Percentiles rank a stretch among this genome's conserved stretches.
phyloP scores from a whole-genome alignment of 1,140 invertebrate genomes.

The Camponotus floridanus region DNA sequence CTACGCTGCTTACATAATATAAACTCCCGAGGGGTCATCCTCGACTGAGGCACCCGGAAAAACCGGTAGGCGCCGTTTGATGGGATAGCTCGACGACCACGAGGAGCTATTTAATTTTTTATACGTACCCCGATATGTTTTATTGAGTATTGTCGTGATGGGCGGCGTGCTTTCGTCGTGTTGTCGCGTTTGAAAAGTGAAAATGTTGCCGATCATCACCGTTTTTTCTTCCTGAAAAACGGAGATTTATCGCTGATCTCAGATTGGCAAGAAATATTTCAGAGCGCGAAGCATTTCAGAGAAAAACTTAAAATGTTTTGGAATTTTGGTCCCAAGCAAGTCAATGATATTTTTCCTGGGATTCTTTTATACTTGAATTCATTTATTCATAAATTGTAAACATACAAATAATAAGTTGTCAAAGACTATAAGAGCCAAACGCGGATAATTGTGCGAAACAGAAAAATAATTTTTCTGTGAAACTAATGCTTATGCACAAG shows the following conservation, averaged over 20 bases:
- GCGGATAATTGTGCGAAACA: too few relatives aligned
- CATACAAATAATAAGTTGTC: too few relatives aligned
- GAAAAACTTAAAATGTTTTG: background rate
- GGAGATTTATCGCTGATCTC: background rate
- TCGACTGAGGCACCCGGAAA: constrained; percentile 64
- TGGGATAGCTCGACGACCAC: background rate
- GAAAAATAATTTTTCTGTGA: too few relatives aligned
- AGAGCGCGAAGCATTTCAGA: background rate
- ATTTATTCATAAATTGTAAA: too few relatives aligned
- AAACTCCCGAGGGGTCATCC: constrained; percentile 77
- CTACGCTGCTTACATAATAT: constrained; percentile 81
- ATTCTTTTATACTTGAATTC: background rate
- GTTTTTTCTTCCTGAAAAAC: background rate
- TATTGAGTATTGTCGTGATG: background rate
- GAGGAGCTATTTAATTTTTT: constrained; percentile 21
- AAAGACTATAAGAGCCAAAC: too few relatives aligned
- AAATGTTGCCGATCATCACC: background rate
- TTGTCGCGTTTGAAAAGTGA: background rate
- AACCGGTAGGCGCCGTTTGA: background rate
- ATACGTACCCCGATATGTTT: constrained; percentile 3
- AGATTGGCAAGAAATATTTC: background rate
- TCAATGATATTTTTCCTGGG: background rate
- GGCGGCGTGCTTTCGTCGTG: background rate
- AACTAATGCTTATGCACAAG: too few relatives aligned
- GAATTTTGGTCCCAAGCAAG: background rate